Conservation (phyloP, 2,797 vertebrate genomes). For the Crenuchus spilurus region DNA sequence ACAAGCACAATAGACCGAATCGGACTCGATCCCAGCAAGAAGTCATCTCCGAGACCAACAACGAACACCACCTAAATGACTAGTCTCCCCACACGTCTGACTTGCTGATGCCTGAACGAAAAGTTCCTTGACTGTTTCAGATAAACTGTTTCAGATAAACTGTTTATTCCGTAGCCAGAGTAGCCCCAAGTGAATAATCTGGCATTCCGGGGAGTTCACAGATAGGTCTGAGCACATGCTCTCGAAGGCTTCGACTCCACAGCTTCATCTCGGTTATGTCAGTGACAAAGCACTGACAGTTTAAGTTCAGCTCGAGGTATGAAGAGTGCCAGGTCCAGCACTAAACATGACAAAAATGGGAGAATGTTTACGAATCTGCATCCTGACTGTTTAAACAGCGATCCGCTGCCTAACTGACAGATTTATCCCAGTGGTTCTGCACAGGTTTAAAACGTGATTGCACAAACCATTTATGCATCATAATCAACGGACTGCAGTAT, state of each 20-base stretch:
- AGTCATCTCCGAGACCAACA: neutral
- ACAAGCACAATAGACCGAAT: conserved; percentile 6
- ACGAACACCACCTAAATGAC: conserved; percentile 50
- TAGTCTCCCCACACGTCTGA: conserved; percentile 42
- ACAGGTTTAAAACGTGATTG: neutral
- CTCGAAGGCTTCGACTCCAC: conserved; percentile 38
- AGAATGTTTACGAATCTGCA: conserved; percentile 24
- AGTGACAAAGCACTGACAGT: conserved; percentile 32
- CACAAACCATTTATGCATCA: neutral
- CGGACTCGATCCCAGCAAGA: conserved; percentile 9
- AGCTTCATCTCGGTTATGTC: conserved; percentile 30
- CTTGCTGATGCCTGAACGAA: conserved; percentile 50
- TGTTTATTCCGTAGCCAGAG: conserved; percentile 57
- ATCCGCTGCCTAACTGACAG: conserved; percentile 15
- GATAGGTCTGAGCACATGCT: conserved; percentile 39
- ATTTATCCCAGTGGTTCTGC: neutral
- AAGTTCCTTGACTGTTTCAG: conserved; percentile 62
- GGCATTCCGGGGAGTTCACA: conserved; percentile 54
- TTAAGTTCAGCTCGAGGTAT: conserved; percentile 44
- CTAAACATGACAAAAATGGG: conserved; percentile 33
- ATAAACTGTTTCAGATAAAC: conserved; percentile 64
- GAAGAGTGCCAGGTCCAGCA: conserved; percentile 42
- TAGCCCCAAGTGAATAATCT: conserved; percentile 54
- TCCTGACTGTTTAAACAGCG: conserved; percentile 25
- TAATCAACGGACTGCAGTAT: neutral